A percentile compares a stretch with the other conserved stretches of the same genome.
phyloP scores from a whole-genome alignment of 2,797 vertebrate species.

The Pagetopsis macropterus region DNA sequence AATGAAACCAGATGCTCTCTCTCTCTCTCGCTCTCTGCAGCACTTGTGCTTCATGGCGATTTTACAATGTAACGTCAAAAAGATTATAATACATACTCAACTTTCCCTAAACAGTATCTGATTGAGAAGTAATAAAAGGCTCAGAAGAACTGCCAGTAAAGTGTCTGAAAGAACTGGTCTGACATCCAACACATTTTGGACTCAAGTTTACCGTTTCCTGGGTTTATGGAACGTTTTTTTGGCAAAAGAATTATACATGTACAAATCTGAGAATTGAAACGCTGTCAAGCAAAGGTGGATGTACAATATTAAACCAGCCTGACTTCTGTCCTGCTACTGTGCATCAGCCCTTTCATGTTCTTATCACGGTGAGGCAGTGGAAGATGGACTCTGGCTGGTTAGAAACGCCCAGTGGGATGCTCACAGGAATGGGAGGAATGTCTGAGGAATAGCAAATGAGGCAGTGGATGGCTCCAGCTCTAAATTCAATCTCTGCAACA shows the following conservation, averaged over 20 bases:
- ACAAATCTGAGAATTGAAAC: slow-evolving; percentile 25
- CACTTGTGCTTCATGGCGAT: slow-evolving; percentile 17
- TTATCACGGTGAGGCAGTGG: slow-evolving; percentile 66
- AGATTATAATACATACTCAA: slow-evolving; percentile 37
- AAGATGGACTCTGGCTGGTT: slow-evolving; percentile 52
- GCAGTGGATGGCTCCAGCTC: slow-evolving; percentile 21
- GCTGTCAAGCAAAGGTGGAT: slow-evolving; percentile 4
- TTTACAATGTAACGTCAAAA: slow-evolving; percentile 56
- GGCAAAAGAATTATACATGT: slow-evolving; percentile 17
- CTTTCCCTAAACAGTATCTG: slow-evolving; percentile 37
- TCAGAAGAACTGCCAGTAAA: slow-evolving; percentile 25
- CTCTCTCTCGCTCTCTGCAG: slow-evolving; percentile 15
- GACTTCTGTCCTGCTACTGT: slow-evolving; percentile 63
- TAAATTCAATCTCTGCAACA: slow-evolving; percentile 11
- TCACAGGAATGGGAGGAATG: slow-evolving; percentile 77
- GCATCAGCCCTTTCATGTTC: slow-evolving; percentile 67
- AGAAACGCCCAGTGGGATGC: slow-evolving; percentile 63
- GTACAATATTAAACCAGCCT: slow-evolving; percentile 39
- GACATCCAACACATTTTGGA: slow-evolving; percentile 32
- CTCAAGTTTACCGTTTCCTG: slow-evolving; percentile 13
- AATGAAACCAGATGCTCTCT: slow-evolving; percentile 51
- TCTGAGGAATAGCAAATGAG: slow-evolving; percentile 57
- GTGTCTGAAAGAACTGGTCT: slow-evolving; percentile 25
- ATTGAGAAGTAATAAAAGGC: slow-evolving; percentile 33
- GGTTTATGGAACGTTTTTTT: slow-evolving; percentile 18